phyloP scores from a whole-genome alignment of 1,140 invertebrate species.

The Zaprionus tsacasi region DNA sequence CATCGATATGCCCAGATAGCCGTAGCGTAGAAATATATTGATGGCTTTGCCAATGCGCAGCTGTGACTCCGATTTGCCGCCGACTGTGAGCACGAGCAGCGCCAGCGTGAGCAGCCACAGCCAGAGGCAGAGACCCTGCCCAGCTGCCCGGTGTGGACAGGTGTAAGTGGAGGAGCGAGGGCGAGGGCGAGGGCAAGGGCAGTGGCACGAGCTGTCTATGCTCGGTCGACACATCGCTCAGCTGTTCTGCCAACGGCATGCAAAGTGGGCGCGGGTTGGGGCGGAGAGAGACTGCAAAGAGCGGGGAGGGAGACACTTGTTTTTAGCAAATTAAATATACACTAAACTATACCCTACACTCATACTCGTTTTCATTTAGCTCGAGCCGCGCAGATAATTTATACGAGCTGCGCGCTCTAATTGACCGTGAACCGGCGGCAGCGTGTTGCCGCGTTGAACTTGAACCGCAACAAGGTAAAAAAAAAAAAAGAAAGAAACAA shows the following conservation, averaged over 20 bases:
- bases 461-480: constrained; percentile 55
- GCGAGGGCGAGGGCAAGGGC: background rate
- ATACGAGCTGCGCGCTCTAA: constrained; percentile 55
- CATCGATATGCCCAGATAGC: constrained; percentile 93
- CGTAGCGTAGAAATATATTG: constrained; percentile 90
- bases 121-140: constrained; percentile 63
- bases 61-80: constrained; percentile 85
- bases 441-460: constrained; percentile 58
- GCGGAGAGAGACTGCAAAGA: background rate
- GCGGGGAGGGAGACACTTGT: background rate
- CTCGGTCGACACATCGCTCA: constrained; percentile 69
- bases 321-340: constrained; percentile 12
- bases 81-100: constrained; percentile 57
- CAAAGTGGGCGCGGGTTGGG: constrained; percentile 55
- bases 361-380: constrained; percentile 14
- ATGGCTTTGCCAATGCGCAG: constrained; percentile 89
- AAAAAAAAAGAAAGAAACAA: too few species aligned
- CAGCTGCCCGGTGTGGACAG: constrained; percentile 18
- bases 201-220: constrained; percentile 28
- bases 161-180: background rate
- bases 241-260: constrained; percentile 50
- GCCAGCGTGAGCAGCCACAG: constrained; percentile 63
- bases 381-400: constrained; percentile 2
- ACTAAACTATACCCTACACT: constrained; percentile 13
- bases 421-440: constrained; percentile 70